A percentile compares a stretch with the other conserved stretches of the same genome.
Evolutionary conservation across 2,113 vertebrate species (phyloP).

Genomic region (Tamias sibiricus): DNA sequence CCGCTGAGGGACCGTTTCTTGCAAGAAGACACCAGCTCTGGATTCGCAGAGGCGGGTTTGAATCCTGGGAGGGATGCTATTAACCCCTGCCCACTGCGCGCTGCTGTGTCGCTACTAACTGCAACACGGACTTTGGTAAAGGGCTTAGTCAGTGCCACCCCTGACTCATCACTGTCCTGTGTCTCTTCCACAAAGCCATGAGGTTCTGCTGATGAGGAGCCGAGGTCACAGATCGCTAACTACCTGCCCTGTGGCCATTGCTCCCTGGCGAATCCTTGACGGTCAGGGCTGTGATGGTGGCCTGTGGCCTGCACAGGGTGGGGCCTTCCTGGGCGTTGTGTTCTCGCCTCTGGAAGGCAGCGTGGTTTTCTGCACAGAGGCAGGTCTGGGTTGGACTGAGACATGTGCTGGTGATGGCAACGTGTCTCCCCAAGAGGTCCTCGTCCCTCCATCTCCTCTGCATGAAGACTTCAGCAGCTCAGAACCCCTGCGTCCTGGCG

Average conservation of each 20-base stretch:
- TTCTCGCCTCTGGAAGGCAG: rapidly evolving
- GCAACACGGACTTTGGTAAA: not conserved
- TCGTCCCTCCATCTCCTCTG: not conserved
- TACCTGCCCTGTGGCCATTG: rapidly evolving
- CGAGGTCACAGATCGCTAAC: too few species aligned
- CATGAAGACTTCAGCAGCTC: not conserved
- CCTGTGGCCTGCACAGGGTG: rapidly evolving
- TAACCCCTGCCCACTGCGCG: not conserved
- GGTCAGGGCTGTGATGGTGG: not conserved
- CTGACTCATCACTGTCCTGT: too few species aligned
- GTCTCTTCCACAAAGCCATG: rapidly evolving
- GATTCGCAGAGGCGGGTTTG: too few species aligned
- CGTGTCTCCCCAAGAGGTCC: rapidly evolving
- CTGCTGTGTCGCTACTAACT: too few species aligned
- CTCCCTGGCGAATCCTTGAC: not conserved
- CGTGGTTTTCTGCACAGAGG: not conserved
- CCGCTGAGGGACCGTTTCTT: too few species aligned
- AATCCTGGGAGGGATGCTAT: not conserved
- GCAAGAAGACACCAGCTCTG: rapidly evolving
- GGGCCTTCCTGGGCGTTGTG: rapidly evolving
- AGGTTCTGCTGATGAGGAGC: not conserved
- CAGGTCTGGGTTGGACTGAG: not conserved
- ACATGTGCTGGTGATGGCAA: rapidly evolving
- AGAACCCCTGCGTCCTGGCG: rapidly evolving
- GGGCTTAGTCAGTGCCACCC: too few species aligned